Evolutionary conservation across 2,888 invertebrate genomes (phyloP), one percentile per base, ranked within the genome.

Genomic region (Tetramorium bicarinatum): DNA sequence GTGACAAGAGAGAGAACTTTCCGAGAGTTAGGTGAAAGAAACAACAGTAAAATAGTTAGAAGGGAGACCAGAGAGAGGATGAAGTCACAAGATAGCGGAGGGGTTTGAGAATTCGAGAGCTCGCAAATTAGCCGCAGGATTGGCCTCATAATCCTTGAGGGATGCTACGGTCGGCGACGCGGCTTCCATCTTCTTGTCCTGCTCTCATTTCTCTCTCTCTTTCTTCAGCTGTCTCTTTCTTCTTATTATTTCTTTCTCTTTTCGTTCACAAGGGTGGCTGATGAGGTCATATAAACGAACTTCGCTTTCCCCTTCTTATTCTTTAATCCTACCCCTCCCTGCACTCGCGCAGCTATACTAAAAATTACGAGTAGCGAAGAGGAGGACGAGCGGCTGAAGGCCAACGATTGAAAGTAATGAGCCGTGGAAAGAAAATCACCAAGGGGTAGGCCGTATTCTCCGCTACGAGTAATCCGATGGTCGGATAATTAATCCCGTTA

Each of bases 111-210:
- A 92, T 93, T 92, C 89, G 91, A 92, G 92, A 92, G 91, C 92
- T 94, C 92, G 93, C 94, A 94, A 95, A 95, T 95, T 94, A 94
- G 94, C 94, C 92, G 92, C 91, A 90, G 93, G 94, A 94, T 94
- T 93, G 94, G 93, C 91, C 91, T 91, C 91, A 91, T 94, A 94
- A 95, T 94, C 94, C 93, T 93, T 91, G 90, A 93, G 93, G 92
- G 94, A 93, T 92, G 93, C 89, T 87, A 88, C 90, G 87, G 83
- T 85, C 81, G 84, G 56, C 85, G 74, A 76, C 82, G 85, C 72
- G 77, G 74, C 84, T 71, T 84, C 84, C 83, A 84, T 86, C 85
- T 83, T 83, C 76, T 54, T 76, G 38, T 75, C 49, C 44, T 18
- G 29, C 47, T 76, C 41, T 69, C 29, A 56, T 76, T 49, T 74